Base-by-base conservation (phyloP, 30 jellyfish, hydroid and myxozoan species). In the Turritopsis dohrnii region DNA sequence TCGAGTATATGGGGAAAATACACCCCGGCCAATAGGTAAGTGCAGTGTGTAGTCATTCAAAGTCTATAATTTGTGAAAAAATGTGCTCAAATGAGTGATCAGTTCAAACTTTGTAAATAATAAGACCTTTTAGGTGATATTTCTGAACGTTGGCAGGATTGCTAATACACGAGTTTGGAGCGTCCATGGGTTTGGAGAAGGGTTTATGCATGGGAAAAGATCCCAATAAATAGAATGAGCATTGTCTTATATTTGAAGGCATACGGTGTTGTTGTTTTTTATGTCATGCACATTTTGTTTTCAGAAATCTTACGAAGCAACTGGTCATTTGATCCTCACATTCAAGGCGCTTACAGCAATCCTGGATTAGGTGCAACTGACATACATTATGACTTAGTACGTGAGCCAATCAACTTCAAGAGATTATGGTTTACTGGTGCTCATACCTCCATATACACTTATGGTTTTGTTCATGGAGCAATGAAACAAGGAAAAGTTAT, bases 351-450 rank as follows among this genome's bases (percentile, higher is more conserved):
- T 16, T 85, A 84, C 65, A 80, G 94, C 26, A 79, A 84, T 82
- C 90, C 95, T 54, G 88, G 60, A 17, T 82, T 85, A 25, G 96
- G 95, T 9, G 52, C 81, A 22, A 53, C 29, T 23, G 29, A 31
- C 25, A 85, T 52, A 25, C 81, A 52, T 29, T 72, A 72, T 72
- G 94, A 81, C 66, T 26, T 29, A 0, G 52, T 53, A 29, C 54
- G 79, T 25, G 76, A 73, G 9, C 91, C 95, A 22, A 94, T 89
- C 26, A 41, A 41, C 13, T 41, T 41, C 13, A 90, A 88, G 1
- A 80, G 94, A 27, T 16, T 89, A 1, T 89, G 96, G 96, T 89
- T 89, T 85, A 89, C 96, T 18, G 96, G 96, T 1, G 96, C 60
- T 41, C 60, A 41, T 13, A 41, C 60, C 82, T 71, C 90, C 7